Evolutionary conservation across 2,797 vertebrate genomes (phyloP), one percentile per base, ranked within the genome.

Genomic region (Trachurus trachurus): DNA sequence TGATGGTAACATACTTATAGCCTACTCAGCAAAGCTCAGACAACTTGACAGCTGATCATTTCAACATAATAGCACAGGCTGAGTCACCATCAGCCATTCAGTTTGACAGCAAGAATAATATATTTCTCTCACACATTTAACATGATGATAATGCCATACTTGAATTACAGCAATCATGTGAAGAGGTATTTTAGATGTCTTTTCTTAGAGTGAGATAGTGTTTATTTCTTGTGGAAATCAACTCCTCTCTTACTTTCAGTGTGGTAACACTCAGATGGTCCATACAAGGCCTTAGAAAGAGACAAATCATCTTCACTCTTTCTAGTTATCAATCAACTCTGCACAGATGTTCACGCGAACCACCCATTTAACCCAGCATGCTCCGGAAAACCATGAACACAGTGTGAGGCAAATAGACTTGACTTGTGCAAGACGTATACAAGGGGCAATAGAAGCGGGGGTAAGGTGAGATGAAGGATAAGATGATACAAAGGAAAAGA

Each of bases 291-390:
- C 31, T 3, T 17, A 58, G 61, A 53, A 16, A 29, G 56, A 70
- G 56, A 85, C n/a, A 67, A 76, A 82, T 81, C 19, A 16, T 68
- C 21, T 22, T 60, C 13, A 1, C 49, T 66, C 47, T 50, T 52
- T 21, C 9, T 67, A 31, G 74, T 82, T 74, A 87, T 89, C 76
- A 80, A 40, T 92, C 87, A 91, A 9, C 54, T 61, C 53, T 9
- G 52, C 59, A 61, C 86, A 89, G 84, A 88, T 67, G 71, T 66
- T 59, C 73, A 63, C 17, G 5, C 11, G 65, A 65, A 75, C 56
- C 61, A 5, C 40, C 44, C 74, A 72, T 63, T 84, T 87, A 87
- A 84, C 80, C 72, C 54, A 17, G 4, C 11, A 1, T 63, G 66
- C 70, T 69, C 67, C 58, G 6, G 45, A 57, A 75, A 66, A 64